Base-by-base conservation (phyloP, 1,140 invertebrate species). In the Drosophila willistoni region DNA sequence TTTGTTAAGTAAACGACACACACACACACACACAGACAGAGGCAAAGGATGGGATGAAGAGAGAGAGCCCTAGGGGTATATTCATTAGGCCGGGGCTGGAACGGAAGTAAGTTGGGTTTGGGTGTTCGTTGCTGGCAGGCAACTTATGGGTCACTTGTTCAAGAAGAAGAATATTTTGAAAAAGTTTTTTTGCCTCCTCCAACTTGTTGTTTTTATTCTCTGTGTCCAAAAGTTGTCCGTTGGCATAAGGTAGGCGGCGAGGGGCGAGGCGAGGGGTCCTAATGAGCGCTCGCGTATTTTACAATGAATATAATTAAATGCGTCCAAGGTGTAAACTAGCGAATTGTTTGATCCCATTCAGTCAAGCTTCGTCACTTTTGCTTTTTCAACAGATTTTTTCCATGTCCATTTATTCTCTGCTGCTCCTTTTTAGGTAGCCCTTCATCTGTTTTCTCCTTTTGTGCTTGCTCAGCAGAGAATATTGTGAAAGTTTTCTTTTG, bases 291-390 rank as follows among this genome's bases (percentile, higher is more conserved):
- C 66, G 29, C 47, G 51, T 79, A 72, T 68, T 69, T 62, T 51
- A 83, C 84, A 87, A 87, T 89, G 79, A 76, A 71, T 89, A 89
- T 87, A 87, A 89, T 87, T 87, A 87, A 87, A 87, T 80, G 83
- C 86, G 84, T 89, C 77, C 83, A 80, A 87, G 83, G 83, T 87
- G 83, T 87, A 87, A 87, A 87, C 83, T 89, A 87, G 84, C 84
- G 81, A 87, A 87, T 87, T 87, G 83, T 87, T 87, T 87, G 83
- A 87, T 87, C 84, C 84, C 80, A 86, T 86, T 87, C 77, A 87
- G 42, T 73, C 79, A 67, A 64, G 73, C 61, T 7, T 39, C 47
- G 51, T 68, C 25, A 60, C 42, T 61, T 13, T 62, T 60, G 14
- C 12, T 14, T 36, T 47, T 68, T 19, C 44, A 51, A 51, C 44